Conservation (phyloP, 2,113 vertebrate species). For the Glareola pratincola region DNA sequence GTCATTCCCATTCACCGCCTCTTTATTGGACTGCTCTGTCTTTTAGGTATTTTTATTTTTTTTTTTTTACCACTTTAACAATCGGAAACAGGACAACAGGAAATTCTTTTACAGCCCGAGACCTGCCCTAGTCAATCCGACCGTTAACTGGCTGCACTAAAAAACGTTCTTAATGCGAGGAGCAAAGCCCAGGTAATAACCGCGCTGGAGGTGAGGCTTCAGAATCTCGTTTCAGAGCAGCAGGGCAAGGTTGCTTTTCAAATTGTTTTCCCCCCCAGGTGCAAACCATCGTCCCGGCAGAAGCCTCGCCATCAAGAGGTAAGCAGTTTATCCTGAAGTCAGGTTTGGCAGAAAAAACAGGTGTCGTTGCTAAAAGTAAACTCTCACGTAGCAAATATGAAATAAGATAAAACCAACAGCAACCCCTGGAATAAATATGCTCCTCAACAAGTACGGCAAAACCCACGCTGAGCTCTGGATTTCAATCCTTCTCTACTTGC, state of each 20-base stretch:
- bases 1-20: not conserved
- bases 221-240: not conserved
- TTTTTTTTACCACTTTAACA: constrained; percentile 19
- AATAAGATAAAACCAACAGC: not conserved
- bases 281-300: not conserved
- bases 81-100: constrained; percentile 29
- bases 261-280: not conserved
- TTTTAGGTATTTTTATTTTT: not conserved
- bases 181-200: constrained; percentile 9
- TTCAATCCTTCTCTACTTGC: not conserved
- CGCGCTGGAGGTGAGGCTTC: rapidly evolving
- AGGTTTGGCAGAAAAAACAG: not conserved
- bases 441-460: not conserved
- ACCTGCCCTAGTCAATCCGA: not conserved
- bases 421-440: not conserved
- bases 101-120: constrained; percentile 26
- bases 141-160: not conserved
- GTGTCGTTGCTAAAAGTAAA: not conserved
- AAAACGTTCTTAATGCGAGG: not conserved
- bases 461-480: not conserved
- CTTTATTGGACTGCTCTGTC: not conserved
- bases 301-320: not conserved
- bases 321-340: not conserved
- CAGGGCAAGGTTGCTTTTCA: not conserved
- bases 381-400: not conserved